phyloP scores from a whole-genome alignment of 2,113 vertebrate genomes.

The Speoplatyrhinus poulsoni region DNA sequence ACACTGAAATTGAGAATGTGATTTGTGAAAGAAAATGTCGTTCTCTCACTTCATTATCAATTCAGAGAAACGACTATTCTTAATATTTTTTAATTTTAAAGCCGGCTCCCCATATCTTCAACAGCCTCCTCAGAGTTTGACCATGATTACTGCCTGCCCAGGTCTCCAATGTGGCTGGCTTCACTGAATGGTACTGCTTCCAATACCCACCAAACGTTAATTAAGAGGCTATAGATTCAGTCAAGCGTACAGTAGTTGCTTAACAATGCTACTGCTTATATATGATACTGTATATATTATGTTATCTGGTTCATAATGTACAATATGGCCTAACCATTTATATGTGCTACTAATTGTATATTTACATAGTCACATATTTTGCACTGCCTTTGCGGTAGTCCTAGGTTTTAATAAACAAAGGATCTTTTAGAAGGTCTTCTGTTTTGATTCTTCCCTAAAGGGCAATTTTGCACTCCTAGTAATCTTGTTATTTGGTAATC shows the following conservation, averaged over 20 bases:
- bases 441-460: conserved; percentile 45
- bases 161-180: conserved; percentile 74
- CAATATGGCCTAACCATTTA: conserved; percentile 1
- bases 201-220: conserved; percentile 59
- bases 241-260: conserved; percentile 17
- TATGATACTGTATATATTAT: conserved; percentile 32
- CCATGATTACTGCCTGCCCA: conserved; percentile 81
- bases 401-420: conserved; percentile 34
- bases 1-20: conserved; percentile 20
- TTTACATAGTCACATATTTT: background rate
- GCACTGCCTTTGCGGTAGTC: background rate
- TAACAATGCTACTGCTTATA: conserved; percentile 28
- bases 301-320: conserved; percentile 24
- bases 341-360: background rate
- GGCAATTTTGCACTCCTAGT: conserved; percentile 44
- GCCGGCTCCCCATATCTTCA: conserved; percentile 75
- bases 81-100: conserved; percentile 68
- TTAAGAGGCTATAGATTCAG: conserved; percentile 27
- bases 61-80: conserved; percentile 50
- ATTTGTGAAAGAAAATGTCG: conserved; percentile 5
- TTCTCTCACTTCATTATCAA: conserved; percentile 13
- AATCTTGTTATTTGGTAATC: conserved; percentile 47
- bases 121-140: conserved; percentile 78
- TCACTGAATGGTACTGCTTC: conserved; percentile 78
- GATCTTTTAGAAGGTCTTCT: conserved; percentile 19